Conservation (phyloP, 2,888 invertebrate genomes). For the Polyommatus icarus region DNA sequence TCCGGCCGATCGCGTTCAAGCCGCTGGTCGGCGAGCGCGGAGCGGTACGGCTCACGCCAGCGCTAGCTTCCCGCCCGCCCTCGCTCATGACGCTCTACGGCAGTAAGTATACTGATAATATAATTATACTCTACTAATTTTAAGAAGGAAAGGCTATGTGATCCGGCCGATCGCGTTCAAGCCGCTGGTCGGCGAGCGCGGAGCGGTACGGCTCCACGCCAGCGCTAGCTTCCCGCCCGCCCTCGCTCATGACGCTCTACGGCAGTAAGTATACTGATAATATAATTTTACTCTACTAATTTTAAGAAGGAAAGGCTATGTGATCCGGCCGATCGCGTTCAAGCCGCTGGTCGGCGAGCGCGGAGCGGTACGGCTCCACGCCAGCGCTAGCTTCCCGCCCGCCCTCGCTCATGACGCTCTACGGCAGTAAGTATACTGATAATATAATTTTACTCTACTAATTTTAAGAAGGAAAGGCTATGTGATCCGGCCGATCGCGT, state of each 20-base stretch:
- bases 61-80: constrained; percentile 84
- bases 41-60: constrained; percentile 88
- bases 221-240: constrained; percentile 84
- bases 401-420: constrained; percentile 84
- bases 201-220: constrained; percentile 89
- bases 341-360: constrained; percentile 85
- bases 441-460: too few relatives aligned
- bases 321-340: constrained; percentile 91
- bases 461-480: too few relatives aligned
- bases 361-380: constrained; percentile 88
- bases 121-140: too few relatives aligned
- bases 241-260: constrained; percentile 85
- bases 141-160: too few relatives aligned
- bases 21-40: constrained; percentile 84
- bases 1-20: constrained; percentile 92
- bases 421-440: constrained; percentile 89
- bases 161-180: constrained; percentile 92
- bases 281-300: too few relatives aligned
- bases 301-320: too few relatives aligned
- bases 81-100: constrained; percentile 86
- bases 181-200: constrained; percentile 83
- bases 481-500: constrained; percentile 90
- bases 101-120: too few relatives aligned
- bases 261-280: constrained; percentile 89
- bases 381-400: constrained; percentile 86